These are phyloP conservation scores for Crepidodera aurea DNA, from an alignment of 2,888 invertebrate genomes.

Conservation along the genomic window DNA sequence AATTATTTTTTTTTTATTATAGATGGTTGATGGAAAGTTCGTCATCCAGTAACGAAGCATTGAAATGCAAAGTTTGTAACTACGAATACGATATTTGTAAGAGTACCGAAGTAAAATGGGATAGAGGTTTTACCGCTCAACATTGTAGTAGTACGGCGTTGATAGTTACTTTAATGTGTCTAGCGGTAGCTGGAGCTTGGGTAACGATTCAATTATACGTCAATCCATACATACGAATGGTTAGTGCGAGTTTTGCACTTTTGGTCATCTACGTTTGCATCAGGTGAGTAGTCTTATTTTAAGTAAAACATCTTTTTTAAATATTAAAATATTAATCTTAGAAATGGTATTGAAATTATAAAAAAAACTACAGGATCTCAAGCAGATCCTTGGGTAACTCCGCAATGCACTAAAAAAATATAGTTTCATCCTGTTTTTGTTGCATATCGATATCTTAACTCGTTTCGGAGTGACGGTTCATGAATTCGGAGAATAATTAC, in stretches of 20 bases:
- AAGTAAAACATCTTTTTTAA: not conserved
- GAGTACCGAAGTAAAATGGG: slow-evolving; percentile 82
- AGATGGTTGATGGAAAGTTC: slow-evolving; percentile 83
- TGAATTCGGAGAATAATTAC: no score
- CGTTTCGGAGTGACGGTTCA: no score
- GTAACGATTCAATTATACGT: slow-evolving; percentile 79
- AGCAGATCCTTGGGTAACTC: no score
- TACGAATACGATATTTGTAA: slow-evolving; percentile 82
- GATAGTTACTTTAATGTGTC: slow-evolving; percentile 80
- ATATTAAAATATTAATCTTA: no score
- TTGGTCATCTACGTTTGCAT: slow-evolving; percentile 86
- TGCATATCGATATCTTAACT: no score
- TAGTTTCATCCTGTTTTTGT: no score
- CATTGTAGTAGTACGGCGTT: slow-evolving; percentile 87
- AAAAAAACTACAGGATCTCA: no score
- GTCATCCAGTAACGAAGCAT: slow-evolving; percentile 49
- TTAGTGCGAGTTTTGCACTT: slow-evolving; percentile 82
- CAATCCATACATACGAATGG: slow-evolving; percentile 79
- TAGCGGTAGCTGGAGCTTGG: slow-evolving; percentile 81
- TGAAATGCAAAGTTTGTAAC: slow-evolving; percentile 85
- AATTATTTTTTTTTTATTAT: slow-evolving; percentile 15
- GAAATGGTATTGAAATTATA: no score
- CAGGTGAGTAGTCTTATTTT: no score
- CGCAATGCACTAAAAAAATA: no score
- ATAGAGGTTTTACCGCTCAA: slow-evolving; percentile 80